phyloP scores from a whole-genome alignment of 2,113 vertebrate genomes.

The Manacus vitellinus region DNA sequence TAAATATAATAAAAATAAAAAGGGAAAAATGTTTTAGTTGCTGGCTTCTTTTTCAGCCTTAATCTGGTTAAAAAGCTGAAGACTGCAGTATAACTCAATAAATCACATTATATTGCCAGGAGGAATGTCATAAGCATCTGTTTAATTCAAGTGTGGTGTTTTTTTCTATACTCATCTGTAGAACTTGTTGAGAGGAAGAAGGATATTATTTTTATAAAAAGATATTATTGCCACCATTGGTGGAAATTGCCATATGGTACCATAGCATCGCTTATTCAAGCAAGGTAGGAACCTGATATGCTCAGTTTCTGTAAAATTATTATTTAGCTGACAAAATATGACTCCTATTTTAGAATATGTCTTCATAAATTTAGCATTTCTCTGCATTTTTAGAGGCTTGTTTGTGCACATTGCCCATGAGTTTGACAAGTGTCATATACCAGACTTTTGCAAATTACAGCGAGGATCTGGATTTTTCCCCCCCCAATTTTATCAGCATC shows the following conservation, averaged over 20 bases:
- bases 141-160: neutral
- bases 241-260: neutral
- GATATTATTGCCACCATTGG: neutral
- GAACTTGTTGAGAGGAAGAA: neutral
- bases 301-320: neutral
- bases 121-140: constrained; percentile 50
- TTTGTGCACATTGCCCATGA: rapidly evolving
- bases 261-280: neutral
- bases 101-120: constrained; percentile 39
- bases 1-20: constrained; percentile 10
- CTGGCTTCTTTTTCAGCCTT: constrained; percentile 36
- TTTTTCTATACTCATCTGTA: neutral
- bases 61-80: constrained; percentile 60
- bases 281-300: neutral
- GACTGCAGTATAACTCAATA: constrained; percentile 44
- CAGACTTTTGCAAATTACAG: neutral
- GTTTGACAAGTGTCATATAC: neutral
- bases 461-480: neutral
- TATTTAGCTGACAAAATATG: neutral
- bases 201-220: neutral
- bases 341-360: neutral
- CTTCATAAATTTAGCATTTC: neutral
- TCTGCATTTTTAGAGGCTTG: neutral
- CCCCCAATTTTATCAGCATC: neutral
- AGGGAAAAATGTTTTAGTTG: constrained; percentile 22